These are phyloP conservation scores for Boloria euphrosyne DNA, from an alignment of 2,888 invertebrate species.

Conservation along the genomic window DNA sequence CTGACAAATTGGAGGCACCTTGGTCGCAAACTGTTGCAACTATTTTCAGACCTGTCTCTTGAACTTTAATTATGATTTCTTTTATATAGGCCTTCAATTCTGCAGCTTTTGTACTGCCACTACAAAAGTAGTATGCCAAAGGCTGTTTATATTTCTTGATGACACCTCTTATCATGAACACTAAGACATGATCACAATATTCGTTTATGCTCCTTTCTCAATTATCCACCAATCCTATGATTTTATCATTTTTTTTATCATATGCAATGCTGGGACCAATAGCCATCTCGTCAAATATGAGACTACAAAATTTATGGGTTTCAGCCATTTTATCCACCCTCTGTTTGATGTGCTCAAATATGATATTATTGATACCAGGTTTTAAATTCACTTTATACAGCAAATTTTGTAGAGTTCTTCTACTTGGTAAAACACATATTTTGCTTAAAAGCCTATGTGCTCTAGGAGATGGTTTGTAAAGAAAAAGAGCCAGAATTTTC, in stretches of 20 bases:
- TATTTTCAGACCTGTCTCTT: slow-evolving; percentile 21
- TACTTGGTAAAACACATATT: slow-evolving; percentile 25
- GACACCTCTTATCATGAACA: slow-evolving; percentile 17
- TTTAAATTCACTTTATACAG: slow-evolving; percentile 17
- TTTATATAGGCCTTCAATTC: slow-evolving; percentile 20
- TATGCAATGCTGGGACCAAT: slow-evolving; percentile 1
- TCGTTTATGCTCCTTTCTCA: not conserved
- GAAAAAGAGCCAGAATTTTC: slow-evolving; percentile 31
- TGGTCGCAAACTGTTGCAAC: slow-evolving; percentile 30
- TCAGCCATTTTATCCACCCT: not conserved
- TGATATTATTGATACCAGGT: slow-evolving; percentile 11
- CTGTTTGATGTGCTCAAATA: slow-evolving; percentile 1
- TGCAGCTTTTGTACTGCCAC: slow-evolving; percentile 6
- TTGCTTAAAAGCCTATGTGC: slow-evolving; percentile 32
- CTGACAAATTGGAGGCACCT: slow-evolving; percentile 27
- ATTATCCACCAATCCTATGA: slow-evolving; percentile 10
- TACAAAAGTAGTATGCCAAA: slow-evolving; percentile 13
- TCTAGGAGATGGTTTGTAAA: slow-evolving; percentile 37
- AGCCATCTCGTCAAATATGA: slow-evolving; percentile 16
- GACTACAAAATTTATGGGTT: slow-evolving; percentile 11
- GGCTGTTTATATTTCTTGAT: slow-evolving; percentile 18
- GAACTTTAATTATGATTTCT: slow-evolving; percentile 11
- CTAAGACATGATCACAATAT: slow-evolving; percentile 17
- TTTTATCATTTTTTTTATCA: slow-evolving; percentile 11
- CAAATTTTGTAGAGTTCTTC: slow-evolving; percentile 22